A percentile compares a stretch with the other conserved stretches of the same genome.
phyloP scores from a whole-genome alignment of 2,113 vertebrate genomes.

The Opisthocomus hoazin region DNA sequence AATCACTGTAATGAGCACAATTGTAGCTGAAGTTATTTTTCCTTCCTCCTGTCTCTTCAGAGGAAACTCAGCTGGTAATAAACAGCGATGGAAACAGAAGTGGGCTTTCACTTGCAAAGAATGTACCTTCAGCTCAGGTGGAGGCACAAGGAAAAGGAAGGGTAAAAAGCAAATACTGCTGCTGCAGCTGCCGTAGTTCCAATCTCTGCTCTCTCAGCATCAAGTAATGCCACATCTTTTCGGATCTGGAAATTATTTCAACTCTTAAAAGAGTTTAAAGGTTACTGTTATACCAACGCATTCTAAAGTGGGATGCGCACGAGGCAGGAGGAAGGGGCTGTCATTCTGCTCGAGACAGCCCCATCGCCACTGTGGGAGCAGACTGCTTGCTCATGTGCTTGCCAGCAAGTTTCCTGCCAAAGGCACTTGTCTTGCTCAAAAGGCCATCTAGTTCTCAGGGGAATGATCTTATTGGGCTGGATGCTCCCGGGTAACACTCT shows the following conservation, averaged over 20 bases:
- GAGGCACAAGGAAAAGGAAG: not conserved
- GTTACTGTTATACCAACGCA: not conserved
- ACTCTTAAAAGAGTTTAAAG: not conserved
- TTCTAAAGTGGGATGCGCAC: accelerated
- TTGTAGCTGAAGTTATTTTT: not conserved
- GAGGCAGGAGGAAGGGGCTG: not conserved
- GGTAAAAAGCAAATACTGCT: not conserved
- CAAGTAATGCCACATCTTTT: not conserved
- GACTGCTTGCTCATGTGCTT: not conserved
- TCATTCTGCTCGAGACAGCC: not conserved
- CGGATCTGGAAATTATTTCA: not conserved
- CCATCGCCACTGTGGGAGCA: not conserved
- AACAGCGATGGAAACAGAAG: not conserved
- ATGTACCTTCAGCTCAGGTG: not conserved
- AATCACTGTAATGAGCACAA: not conserved
- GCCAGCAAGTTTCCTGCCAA: not conserved
- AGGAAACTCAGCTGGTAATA: not conserved
- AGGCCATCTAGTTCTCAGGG: not conserved
- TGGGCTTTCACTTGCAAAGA: not conserved
- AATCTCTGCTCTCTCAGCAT: not conserved
- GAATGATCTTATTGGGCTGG: not conserved
- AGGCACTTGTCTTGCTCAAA: not conserved
- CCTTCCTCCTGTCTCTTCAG: not conserved
- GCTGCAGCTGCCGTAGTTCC: not conserved
- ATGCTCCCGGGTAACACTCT: not conserved